Conservation (phyloP, 2,113 vertebrate genomes). For the Tympanuchus pallidicinctus region DNA sequence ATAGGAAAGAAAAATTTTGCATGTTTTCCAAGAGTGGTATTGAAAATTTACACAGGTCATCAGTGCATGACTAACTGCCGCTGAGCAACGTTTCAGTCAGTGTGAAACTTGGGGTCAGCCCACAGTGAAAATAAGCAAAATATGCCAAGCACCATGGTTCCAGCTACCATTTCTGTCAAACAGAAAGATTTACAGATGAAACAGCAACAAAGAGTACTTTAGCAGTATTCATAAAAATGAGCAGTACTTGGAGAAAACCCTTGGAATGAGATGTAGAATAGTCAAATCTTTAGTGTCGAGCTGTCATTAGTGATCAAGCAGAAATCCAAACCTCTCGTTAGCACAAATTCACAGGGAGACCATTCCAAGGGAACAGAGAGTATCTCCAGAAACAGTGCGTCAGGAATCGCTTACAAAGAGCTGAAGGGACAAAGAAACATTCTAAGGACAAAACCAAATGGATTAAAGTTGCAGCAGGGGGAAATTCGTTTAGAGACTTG, state of each 20-base stretch:
- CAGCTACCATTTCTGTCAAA: slow-evolving; percentile 12
- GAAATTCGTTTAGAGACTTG: background rate
- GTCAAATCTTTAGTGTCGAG: background rate
- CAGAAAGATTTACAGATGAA: background rate
- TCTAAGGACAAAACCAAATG: accelerated
- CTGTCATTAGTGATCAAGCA: background rate
- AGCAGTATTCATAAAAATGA: background rate
- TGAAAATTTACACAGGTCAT: slow-evolving; percentile 15
- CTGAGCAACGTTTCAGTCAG: slow-evolving; percentile 27
- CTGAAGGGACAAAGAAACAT: background rate
- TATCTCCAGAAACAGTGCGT: background rate
- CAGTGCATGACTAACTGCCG: background rate
- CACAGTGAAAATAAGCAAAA: background rate
- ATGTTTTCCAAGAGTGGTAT: background rate
- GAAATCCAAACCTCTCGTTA: background rate
- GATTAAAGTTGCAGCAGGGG: background rate
- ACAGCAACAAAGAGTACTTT: background rate
- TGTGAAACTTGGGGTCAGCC: background rate
- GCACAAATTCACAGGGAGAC: background rate
- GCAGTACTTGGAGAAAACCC: background rate
- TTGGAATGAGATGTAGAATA: background rate
- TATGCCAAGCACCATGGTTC: background rate
- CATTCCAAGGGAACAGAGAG: background rate
- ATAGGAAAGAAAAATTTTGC: slow-evolving; percentile 4
- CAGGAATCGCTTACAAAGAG: background rate